Base-by-base conservation (phyloP, 2,888 invertebrate genomes). In the Gandaritis pyraliata region DNA sequence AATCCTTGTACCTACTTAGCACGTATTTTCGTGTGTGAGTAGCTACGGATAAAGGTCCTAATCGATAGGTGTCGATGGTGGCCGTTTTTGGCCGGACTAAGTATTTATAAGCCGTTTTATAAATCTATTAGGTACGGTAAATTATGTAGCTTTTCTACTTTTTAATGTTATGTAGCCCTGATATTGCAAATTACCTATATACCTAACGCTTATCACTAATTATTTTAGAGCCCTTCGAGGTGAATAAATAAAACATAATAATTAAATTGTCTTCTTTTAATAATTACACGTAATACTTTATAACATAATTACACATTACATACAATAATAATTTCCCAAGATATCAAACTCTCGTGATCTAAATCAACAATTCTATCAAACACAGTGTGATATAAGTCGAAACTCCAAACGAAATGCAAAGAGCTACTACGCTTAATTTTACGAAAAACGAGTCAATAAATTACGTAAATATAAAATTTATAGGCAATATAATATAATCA, bases 201-300 rank as follows among this genome's bases (percentile, higher is more conserved):
- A 45, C 50, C 45, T 60, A 59, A 30, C 15, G 23, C 8, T 15
- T 47, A 49, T 15, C 10, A 29, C 53, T 41, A 30, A 43, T 18
- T 29, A 41, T 50, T 36, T 33, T 33, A 49, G 38, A 33, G 3
- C 33, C 16, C 23, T 46, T 12, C 52, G 39, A 16, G 18, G 41
- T 47, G 39, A 46, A 52, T 66, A 77, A 83, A 52, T 66, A 77
- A 83, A 83, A 86, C 81, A 74, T 58, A 59, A 69, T 83, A 83
- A 83, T 87, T 88, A 86, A 90, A 88, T 88, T 85, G 88, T 90
- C 89, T 90, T 85, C 84, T 90, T 92, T 92, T 90, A 90, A 90
- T 92, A 90, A 89, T 92, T 91, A 91, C 89, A 90, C 83, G 84
- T 92, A 90, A 91, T 92, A 91, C 89, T 90, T 90, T 85, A 88